Evolutionary conservation across 1,140 invertebrate genomes (phyloP), one percentile per base, ranked within the genome.

Genomic region (Ceratosolen solmsi): DNA sequence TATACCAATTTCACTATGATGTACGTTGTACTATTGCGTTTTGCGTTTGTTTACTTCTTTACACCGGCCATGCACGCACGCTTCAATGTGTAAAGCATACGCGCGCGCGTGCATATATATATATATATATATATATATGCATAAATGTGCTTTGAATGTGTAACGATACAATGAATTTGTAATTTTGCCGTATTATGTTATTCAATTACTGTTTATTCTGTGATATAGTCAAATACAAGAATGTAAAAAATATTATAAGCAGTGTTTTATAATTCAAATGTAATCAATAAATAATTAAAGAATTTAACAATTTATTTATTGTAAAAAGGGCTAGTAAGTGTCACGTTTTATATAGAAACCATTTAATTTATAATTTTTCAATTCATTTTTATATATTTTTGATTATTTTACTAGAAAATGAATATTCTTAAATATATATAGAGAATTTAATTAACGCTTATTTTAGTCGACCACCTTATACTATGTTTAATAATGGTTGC

Each of bases 11-110:
- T 20, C 54, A 25, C 54, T 20, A 25, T 56, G 3, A 56, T 25
- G n/a, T 22, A 56, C n/a, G 20, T 22, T 25, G 54, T 56, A 56
- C 20, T 56, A 56, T 56, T 56, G 54, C 54, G 54, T 56, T 5
- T 56, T 56, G 54, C 54, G 54, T 56, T 56, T 56, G 54, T 56
- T 56, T 56, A 56, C 54, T 56, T 56, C 54, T 56, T 56, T 56
- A 56, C n/a, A n/a, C n/a, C n/a, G n/a, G n/a, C n/a, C n/a, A n/a
- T n/a, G n/a, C n/a, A n/a, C n/a, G n/a, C n/a, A n/a, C n/a, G n/a
- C n/a, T n/a, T n/a, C n/a, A n/a, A n/a, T n/a, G n/a, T n/a, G n/a
- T n/a, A n/a, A n/a, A n/a, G n/a, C n/a, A n/a, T n/a, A n/a, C n/a
- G n/a, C n/a, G n/a, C n/a, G n/a, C n/a, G n/a, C n/a, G n/a, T n/a